Percentiles rank a stretch among this genome's conserved stretches.
Evolutionary conservation across 2,888 invertebrate species (phyloP).

Genomic region (Macropis europaea): DNA sequence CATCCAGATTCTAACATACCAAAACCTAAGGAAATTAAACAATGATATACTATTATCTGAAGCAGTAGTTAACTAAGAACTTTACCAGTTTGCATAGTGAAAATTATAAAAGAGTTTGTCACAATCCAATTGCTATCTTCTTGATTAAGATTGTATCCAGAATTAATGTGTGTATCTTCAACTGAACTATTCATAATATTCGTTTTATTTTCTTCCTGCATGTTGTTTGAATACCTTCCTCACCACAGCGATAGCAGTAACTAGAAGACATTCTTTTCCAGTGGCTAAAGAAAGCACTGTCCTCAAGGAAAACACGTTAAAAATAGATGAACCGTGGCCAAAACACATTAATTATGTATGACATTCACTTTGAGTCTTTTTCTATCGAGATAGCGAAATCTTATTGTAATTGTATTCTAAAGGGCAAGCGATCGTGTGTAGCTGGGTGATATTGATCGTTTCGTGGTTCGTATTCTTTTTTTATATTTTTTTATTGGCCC

Average conservation of each 20-base stretch:
- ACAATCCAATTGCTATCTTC: conserved; percentile 95
- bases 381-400: not conserved
- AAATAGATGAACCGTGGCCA: conserved; percentile 54
- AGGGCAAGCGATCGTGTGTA: too few relatives aligned
- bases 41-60: not conserved
- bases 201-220: conserved; percentile 49
- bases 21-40: conserved; percentile 84
- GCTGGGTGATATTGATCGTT: too few relatives aligned
- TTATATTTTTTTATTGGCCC: conserved; percentile 72
- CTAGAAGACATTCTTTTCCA: conserved; percentile 10
- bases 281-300: not conserved
- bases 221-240: conserved; percentile 18
- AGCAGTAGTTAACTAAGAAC: not conserved
- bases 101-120: conserved; percentile 93
- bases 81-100: conserved; percentile 95
- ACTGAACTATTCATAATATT: conserved; percentile 62
- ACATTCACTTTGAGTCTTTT: not conserved
- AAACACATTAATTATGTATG: conserved; percentile 54
- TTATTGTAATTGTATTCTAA: not conserved
- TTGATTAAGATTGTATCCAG: conserved; percentile 84
- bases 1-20: conserved; percentile 96
- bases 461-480: conserved; percentile 46
- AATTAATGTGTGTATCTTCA: conserved; percentile 55
- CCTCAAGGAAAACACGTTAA: conserved; percentile 67
- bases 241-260: not conserved